Evolutionary conservation across 1,140 invertebrate genomes (phyloP).

Genomic region (Chironomus tepperi): DNA sequence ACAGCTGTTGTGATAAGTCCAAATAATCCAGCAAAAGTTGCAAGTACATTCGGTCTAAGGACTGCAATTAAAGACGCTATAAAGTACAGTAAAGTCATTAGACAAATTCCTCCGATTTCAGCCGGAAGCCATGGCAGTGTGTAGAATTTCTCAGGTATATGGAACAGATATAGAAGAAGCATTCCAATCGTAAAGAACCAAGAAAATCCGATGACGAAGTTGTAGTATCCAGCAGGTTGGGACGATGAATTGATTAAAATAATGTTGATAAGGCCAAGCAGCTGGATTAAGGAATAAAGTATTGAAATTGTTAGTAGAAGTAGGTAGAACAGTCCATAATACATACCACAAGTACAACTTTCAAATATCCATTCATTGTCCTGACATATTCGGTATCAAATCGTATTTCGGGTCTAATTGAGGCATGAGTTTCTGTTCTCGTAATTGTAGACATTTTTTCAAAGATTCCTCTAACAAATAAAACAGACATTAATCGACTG

Average conservation of each 20-base stretch:
- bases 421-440: background rate
- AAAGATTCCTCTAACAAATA: background rate
- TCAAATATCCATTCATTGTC: background rate
- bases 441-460: background rate
- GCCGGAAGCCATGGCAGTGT: background rate
- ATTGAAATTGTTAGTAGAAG: too few relatives aligned
- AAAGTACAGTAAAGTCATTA: background rate
- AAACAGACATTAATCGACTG: background rate
- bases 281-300: background rate
- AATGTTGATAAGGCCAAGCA: background rate
- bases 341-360: background rate
- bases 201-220: background rate
- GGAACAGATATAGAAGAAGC: background rate
- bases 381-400: conserved; percentile 7
- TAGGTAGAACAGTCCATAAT: too few relatives aligned
- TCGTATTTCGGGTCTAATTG: background rate
- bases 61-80: background rate
- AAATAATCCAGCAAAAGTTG: background rate
- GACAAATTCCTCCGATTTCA: background rate
- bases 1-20: background rate
- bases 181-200: background rate
- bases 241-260: background rate
- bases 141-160: conserved; percentile 16
- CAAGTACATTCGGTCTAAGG: background rate
- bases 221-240: background rate